Percentiles rank a stretch among this genome's conserved stretches.
These are phyloP conservation scores for Cerceris rybyensis DNA, from an alignment of 2,888 invertebrate genomes.

Conservation along the genomic window DNA sequence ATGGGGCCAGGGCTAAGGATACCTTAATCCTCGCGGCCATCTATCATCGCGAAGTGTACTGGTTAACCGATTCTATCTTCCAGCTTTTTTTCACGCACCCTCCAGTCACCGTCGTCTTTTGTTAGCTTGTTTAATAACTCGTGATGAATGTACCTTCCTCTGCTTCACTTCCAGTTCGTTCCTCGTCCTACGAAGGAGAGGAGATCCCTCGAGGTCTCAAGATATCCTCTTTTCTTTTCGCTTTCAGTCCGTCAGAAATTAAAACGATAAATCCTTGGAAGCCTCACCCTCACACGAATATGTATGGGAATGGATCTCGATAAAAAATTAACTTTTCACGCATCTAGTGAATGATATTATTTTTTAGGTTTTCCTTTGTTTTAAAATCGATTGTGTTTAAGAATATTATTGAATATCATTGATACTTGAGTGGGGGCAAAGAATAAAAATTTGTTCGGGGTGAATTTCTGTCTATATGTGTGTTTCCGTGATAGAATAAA, in stretches of 20 bases:
- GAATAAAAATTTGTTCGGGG: too few relatives aligned
- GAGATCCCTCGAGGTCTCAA: constrained; percentile 42
- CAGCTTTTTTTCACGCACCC: constrained; percentile 72
- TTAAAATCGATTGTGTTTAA: too few relatives aligned
- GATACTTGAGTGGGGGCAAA: too few relatives aligned
- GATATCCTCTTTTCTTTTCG: constrained; percentile 56
- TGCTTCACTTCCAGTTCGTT: constrained; percentile 58
- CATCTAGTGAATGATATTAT: background rate
- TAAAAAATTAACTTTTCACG: constrained; percentile 7
- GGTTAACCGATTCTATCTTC: constrained; percentile 80
- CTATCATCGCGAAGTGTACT: constrained; percentile 79
- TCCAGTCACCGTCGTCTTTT: constrained; percentile 74
- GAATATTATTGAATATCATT: too few relatives aligned
- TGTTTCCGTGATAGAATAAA: too few relatives aligned
- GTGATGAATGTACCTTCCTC: constrained; percentile 79
- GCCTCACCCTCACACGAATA: constrained; percentile 10
- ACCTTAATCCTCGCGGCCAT: constrained; percentile 78
- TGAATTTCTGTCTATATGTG: too few relatives aligned
- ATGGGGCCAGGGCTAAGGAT: constrained; percentile 51
- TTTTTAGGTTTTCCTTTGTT: background rate
- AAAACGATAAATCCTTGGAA: constrained; percentile 70
- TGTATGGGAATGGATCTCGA: constrained; percentile 16
- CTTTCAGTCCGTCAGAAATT: constrained; percentile 68
- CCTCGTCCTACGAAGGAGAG: constrained; percentile 41
- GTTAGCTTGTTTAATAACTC: constrained; percentile 81